Evolutionary conservation across 2,888 invertebrate genomes (phyloP), one percentile per base, ranked within the genome.

Genomic region (Tetramorium bicarinatum): DNA sequence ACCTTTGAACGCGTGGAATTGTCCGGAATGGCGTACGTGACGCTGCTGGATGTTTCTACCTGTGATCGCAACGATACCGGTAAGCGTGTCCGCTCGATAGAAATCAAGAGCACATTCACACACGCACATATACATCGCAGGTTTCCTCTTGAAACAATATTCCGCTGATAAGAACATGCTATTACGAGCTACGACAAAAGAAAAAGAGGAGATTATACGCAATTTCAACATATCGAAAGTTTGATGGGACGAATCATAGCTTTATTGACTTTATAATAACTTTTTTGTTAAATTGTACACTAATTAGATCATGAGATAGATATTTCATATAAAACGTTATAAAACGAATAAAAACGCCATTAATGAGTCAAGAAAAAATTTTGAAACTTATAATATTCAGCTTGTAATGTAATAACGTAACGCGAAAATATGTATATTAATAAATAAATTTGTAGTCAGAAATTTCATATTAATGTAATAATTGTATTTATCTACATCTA

Each of bases 51-150:
- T 54, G 54, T 56, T 82, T 82, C 59, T 72, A 82, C 34, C 47
- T 54, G 64, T 47, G 85, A 81, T 84, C 75, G 49, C 64, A 38
- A 29, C 59, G 85, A 85, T 85, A 81, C 29, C 83, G 54, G 62
- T 52, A 67, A 47, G 61, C 77, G 54, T 44, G 56, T 25, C 25
- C 34, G 29, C 41, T 59, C 56, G 85, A 85, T 85, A 85, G 80
- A 75, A 69, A 85, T 80, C 85, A 86, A 69, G 72, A 77, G 69
- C 79, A 80, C 76, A 64, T 21, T 49, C n/a, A 56, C 21, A 56
- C 21, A 41, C 79, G 21, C 38, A 56, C 67, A 44, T 21, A 69
- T 25, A 54, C 25, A 69, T 21, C 11, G 47, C 62, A 54, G 66
- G 38, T 83, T 64, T 62, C 74, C 69, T 85, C 74, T 71, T 61